Percentiles rank a stretch among this genome's conserved stretches.
phyloP scores from a whole-genome alignment of 2,113 vertebrate species.

The Peucedramus taeniatus region DNA sequence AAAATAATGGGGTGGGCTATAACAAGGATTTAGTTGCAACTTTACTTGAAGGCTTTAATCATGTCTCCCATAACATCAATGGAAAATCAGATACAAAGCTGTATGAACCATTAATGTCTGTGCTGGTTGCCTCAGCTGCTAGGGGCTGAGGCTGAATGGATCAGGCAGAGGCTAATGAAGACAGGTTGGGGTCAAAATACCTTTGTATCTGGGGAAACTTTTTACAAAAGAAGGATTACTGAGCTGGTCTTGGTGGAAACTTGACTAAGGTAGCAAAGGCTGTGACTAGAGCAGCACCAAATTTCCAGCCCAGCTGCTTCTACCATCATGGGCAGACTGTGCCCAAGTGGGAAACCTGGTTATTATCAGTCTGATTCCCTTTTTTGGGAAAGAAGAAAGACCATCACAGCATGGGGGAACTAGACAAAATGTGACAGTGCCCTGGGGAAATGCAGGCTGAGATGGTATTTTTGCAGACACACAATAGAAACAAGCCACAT shows the following conservation, averaged over 20 bases:
- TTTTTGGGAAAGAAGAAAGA: neutral
- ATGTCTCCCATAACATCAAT: neutral
- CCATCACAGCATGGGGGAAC: neutral
- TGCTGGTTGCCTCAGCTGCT: neutral
- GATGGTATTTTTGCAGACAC: neutral
- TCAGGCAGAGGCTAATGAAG: neutral
- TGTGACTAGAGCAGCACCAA: neutral
- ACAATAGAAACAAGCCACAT: neutral
- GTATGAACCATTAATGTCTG: neutral
- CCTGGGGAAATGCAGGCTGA: neutral
- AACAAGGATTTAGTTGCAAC: conserved; percentile 40
- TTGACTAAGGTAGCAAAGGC: neutral
- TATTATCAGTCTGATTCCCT: neutral
- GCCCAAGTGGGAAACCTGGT: neutral
- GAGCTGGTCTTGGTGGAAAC: neutral
- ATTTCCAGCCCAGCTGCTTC: neutral
- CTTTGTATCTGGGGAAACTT: neutral
- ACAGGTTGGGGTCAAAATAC: neutral
- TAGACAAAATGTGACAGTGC: neutral
- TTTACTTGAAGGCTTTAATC: conserved; percentile 35
- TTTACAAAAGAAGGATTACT: neutral
- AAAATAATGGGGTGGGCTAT: conserved; percentile 24
- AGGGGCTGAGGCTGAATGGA: neutral
- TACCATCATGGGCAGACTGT: accelerated
- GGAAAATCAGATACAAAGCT: conserved; percentile 8